Base-by-base conservation (phyloP, 30 jellyfish, hydroid and myxozoan species). In the Chironex yamaguchii region DNA sequence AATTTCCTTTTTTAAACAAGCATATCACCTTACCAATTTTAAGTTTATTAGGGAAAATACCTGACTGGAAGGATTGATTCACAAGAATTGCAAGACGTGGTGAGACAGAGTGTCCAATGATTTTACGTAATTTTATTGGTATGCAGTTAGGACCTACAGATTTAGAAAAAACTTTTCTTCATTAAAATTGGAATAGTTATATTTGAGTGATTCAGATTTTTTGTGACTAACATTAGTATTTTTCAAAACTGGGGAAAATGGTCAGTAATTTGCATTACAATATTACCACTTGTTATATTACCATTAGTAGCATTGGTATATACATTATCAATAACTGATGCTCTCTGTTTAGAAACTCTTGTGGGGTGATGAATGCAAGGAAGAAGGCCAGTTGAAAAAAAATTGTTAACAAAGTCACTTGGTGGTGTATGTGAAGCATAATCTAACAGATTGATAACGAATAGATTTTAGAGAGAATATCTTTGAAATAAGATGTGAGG, bases 71-170 rank as follows among this genome's bases (percentile, higher is more conserved):
- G 27, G 85, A 71, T 9, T 71, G 11, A 17, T 71, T 71, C 4
- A 71, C 23, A 49, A 33, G 6, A 36, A 49, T 42, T 49, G 88
- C 25, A 4, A 75, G 29, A 75, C 32, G 35, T 25, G 14, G 36
- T 14, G 88, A 75, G 20, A 75, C 53, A 3, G 28, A 6, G 2
- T 4, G 77, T 24, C 29, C 80, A 13, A 75, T 62, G 14, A 49
- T 75, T 52, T 51, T 75, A n/a, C 51, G 36, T 27, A 75, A 29
- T 62, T 75, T 75, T 14, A 71, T 42, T 71, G 92, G 92, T 29
- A 81, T 34, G 29, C n/a, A n/a, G 29, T 53, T 74, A 3, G 87
- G 86, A 33, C 93, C 93, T 4, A 63, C 69, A 82, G 93, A 68
- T 53, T 82, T 82, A 0, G 85, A 76, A 76, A 52, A 76, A 76